Evolutionary conservation across 2,888 invertebrate genomes (phyloP).

Genomic region (Arenicola marina): DNA sequence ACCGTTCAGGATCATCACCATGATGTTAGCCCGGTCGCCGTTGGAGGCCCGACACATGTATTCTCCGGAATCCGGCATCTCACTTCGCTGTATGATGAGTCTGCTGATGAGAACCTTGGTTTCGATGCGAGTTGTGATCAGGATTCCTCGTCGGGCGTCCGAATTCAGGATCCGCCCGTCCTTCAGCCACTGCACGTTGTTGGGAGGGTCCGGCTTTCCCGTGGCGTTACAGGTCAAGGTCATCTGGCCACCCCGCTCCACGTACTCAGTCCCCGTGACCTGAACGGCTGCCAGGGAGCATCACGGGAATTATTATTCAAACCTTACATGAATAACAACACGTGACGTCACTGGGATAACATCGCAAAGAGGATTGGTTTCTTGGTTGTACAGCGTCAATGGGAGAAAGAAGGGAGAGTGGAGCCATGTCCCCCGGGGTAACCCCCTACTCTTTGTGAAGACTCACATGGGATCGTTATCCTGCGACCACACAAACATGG

Average conservation of each 20-base stretch:
- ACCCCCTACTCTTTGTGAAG: too few relatives aligned
- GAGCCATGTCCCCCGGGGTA: too few relatives aligned
- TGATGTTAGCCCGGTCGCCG: constrained; percentile 43
- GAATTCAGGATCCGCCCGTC: constrained; percentile 46
- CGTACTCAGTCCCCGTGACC: constrained; percentile 44
- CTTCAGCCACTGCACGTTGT: constrained; percentile 53
- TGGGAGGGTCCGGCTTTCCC: constrained; percentile 49
- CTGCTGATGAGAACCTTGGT: constrained; percentile 45
- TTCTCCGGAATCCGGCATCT: constrained; percentile 45
- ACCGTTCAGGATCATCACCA: constrained; percentile 51
- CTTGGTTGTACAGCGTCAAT: too few relatives aligned
- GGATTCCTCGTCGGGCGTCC: constrained; percentile 38
- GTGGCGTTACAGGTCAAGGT: constrained; percentile 50
- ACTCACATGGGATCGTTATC: too few relatives aligned
- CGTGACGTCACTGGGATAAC: too few relatives aligned
- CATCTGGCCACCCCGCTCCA: constrained; percentile 45
- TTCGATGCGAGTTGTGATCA: constrained; percentile 48
- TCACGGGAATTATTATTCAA: too few relatives aligned
- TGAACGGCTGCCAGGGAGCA: constrained; percentile 45
- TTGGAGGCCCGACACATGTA: constrained; percentile 50
- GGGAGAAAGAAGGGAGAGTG: too few relatives aligned
- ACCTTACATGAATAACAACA: too few relatives aligned
- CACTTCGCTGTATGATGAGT: constrained; percentile 43
- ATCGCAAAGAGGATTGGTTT: too few relatives aligned
- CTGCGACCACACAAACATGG: too few relatives aligned